phyloP scores from a whole-genome alignment of 2,797 vertebrate species.

The Lerista edwardsae region DNA sequence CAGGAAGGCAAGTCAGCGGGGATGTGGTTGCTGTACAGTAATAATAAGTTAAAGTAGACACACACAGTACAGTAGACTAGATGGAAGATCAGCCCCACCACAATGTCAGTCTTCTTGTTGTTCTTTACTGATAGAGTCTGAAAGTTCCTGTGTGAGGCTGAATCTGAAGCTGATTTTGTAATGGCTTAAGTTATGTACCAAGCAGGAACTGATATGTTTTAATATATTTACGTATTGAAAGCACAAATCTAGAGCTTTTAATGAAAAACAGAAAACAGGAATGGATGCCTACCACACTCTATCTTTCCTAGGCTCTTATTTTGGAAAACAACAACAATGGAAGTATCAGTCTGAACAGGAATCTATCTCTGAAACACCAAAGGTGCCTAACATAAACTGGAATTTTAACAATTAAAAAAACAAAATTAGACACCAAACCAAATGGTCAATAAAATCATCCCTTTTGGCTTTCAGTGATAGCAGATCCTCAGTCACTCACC shows the following conservation, averaged over 20 bases:
- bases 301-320: not conserved
- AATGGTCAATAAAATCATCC: not conserved
- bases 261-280: not conserved
- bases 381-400: too few relatives aligned
- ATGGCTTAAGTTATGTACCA: not conserved
- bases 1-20: not conserved
- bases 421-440: too few relatives aligned
- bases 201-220: not conserved
- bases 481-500: conserved; percentile 25
- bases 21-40: not conserved
- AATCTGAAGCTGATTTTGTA: not conserved
- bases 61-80: too few relatives aligned
- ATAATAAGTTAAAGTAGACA: not conserved
- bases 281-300: too few relatives aligned
- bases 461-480: not conserved
- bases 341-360: not conserved
- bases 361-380: too few relatives aligned
- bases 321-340: not conserved
- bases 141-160: not conserved
- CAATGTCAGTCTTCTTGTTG: not conserved
- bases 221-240: not conserved
- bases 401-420: too few relatives aligned
- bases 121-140: not conserved
- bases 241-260: not conserved
- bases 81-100: not conserved